These are phyloP conservation scores for Tympanuchus pallidicinctus DNA, from an alignment of 2,113 vertebrate species.

Conservation along the genomic window DNA sequence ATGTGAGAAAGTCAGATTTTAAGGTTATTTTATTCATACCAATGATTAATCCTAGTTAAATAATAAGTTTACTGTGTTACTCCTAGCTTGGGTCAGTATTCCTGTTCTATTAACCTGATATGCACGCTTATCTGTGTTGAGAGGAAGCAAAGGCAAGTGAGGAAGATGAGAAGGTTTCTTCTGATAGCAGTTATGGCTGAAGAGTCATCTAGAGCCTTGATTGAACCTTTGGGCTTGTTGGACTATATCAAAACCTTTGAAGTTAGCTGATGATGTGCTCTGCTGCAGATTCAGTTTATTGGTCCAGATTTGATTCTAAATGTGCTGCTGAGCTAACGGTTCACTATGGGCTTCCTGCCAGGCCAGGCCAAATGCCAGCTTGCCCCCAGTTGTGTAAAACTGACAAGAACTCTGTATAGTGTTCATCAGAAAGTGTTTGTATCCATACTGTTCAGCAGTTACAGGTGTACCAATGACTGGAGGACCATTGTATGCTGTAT, in stretches of 20 bases:
- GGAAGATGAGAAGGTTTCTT: not conserved
- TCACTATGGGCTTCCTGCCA: not conserved
- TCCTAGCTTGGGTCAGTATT: not conserved
- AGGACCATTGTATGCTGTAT: not conserved
- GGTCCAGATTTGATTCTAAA: not conserved
- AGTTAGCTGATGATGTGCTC: not conserved
- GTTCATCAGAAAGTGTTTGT: not conserved
- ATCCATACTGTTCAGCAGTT: not conserved
- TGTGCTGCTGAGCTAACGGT: not conserved
- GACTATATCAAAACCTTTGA: not conserved
- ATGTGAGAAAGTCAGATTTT: not conserved
- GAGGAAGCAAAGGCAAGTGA: not conserved
- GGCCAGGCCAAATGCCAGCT: not conserved
- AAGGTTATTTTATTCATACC: not conserved
- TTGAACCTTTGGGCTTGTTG: not conserved
- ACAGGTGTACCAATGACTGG: not conserved
- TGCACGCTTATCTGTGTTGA: rapidly evolving
- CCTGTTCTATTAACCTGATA: not conserved
- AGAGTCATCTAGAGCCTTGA: not conserved
- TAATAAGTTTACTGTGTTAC: not conserved
- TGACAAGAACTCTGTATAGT: not conserved
- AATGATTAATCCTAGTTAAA: not conserved
- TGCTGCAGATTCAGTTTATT: not conserved
- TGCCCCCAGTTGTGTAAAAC: not conserved
- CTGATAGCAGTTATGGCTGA: not conserved